Evolutionary conservation across 2,888 invertebrate genomes (phyloP).

Genomic region (Drosophila birchii): DNA sequence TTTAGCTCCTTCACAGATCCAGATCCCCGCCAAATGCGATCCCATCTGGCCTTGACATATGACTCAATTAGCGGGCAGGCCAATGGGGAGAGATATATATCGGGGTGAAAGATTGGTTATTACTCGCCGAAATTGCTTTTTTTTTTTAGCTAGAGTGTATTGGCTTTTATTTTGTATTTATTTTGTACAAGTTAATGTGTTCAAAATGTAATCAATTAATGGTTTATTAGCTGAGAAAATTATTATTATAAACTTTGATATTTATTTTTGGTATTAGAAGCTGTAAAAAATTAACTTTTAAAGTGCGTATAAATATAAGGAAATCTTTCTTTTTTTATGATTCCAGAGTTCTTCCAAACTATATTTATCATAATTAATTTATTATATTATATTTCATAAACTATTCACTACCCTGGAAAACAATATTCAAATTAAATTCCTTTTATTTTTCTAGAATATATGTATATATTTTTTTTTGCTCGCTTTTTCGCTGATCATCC

Average conservation of each 20-base stretch:
- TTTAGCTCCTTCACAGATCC: not conserved
- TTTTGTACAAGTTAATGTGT: not conserved
- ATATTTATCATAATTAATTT: too few relatives aligned
- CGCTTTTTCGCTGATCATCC: slow-evolving; percentile 13
- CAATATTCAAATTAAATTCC: not conserved
- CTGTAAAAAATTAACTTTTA: too few relatives aligned
- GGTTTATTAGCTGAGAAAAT: not conserved
- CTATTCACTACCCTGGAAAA: not conserved
- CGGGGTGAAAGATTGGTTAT: slow-evolving; percentile 12
- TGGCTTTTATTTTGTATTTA: not conserved
- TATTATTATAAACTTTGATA: not conserved
- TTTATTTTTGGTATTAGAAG: too few relatives aligned
- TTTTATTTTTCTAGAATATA: not conserved
- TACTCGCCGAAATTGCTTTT: slow-evolving; percentile 9
- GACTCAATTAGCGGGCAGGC: slow-evolving; percentile 57
- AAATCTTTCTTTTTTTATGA: not conserved
- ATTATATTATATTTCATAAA: too few relatives aligned
- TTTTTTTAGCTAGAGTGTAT: not conserved
- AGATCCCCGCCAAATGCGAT: not conserved
- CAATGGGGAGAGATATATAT: slow-evolving; percentile 12
- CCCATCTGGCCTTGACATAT: slow-evolving; percentile 41
- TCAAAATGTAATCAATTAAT: not conserved
- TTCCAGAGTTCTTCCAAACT: not conserved
- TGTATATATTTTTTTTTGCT: not conserved
- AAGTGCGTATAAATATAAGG: too few relatives aligned